A percentile compares a stretch with the other conserved stretches of the same genome.
These are phyloP conservation scores for Vanacampus margaritifer DNA, from an alignment of 2,113 vertebrate species.

Conservation along the genomic window DNA sequence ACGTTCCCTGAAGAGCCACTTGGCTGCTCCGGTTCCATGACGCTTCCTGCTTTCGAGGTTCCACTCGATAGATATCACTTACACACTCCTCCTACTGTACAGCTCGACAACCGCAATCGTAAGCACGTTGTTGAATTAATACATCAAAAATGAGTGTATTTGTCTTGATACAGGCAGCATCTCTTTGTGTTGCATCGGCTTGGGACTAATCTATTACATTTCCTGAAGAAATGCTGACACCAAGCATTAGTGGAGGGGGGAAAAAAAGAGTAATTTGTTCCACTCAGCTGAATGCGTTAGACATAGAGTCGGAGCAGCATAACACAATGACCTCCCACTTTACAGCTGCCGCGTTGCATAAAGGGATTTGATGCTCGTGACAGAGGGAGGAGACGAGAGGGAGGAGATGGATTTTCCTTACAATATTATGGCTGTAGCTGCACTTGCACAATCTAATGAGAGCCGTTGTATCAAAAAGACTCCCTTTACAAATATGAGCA, in stretches of 20 bases:
- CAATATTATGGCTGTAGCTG: background rate
- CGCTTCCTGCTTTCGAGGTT: background rate
- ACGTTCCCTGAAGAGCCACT: background rate
- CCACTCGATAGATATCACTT: background rate
- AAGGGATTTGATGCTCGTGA: constrained; percentile 27
- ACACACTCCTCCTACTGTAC: background rate
- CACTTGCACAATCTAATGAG: background rate
- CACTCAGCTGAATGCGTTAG: constrained; percentile 10
- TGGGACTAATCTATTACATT: constrained; percentile 6
- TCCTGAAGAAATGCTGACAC: constrained; percentile 13
- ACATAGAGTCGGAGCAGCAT: constrained; percentile 13
- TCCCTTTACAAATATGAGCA: background rate
- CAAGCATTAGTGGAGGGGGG: background rate
- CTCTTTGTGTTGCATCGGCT: background rate
- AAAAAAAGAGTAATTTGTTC: constrained; percentile 8
- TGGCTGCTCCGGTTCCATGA: background rate
- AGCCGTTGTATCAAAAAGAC: background rate
- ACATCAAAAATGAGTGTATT: background rate
- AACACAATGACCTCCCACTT: constrained; percentile 24
- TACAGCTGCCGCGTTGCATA: constrained; percentile 14
- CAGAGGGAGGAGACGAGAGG: constrained; percentile 2
- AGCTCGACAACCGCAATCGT: background rate
- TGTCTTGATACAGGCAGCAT: constrained; percentile 1
- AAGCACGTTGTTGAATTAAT: background rate
- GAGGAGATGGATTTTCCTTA: background rate